Evolutionary conservation across 2,113 vertebrate genomes (phyloP).

Genomic region (Megaleporinus macrocephalus): DNA sequence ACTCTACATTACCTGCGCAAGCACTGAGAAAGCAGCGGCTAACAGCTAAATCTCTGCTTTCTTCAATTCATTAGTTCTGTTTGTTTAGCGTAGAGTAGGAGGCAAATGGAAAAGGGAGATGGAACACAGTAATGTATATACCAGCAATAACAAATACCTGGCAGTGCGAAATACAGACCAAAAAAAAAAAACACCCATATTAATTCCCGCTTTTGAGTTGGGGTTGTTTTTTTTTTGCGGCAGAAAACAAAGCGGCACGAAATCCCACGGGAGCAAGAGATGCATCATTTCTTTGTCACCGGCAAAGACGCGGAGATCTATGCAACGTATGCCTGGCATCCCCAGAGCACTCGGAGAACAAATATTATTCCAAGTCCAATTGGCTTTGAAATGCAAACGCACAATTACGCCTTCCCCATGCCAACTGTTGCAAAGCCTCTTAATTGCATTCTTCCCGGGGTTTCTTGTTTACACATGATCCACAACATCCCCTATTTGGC

Average conservation of each 20-base stretch:
- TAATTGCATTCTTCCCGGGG: conserved; percentile 49
- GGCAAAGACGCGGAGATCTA: conserved; percentile 36
- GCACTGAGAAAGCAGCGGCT: neutral
- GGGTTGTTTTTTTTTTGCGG: neutral
- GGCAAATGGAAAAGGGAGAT: conserved; percentile 10
- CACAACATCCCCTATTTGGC: conserved; percentile 46
- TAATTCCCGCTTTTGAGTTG: conserved; percentile 45
- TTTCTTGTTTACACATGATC: conserved; percentile 46
- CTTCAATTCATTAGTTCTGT: conserved; percentile 19
- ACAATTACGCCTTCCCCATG: conserved; percentile 33
- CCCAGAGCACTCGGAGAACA: conserved; percentile 36
- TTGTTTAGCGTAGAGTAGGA: conserved; percentile 29
- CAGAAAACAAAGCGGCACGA: conserved; percentile 2
- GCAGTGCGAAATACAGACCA: neutral
- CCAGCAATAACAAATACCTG: conserved; percentile 36
- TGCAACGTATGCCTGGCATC: conserved; percentile 33
- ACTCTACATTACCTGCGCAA: conserved; percentile 42
- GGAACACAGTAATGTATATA: neutral
- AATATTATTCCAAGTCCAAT: conserved; percentile 49
- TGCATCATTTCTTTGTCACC: conserved; percentile 46
- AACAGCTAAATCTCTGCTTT: conserved; percentile 25
- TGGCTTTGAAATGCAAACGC: conserved; percentile 59
- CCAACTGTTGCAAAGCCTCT: conserved; percentile 56
- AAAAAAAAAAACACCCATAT: conserved; percentile 28
- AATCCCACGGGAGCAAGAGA: conserved; percentile 41